phyloP scores from a whole-genome alignment of 2,888 invertebrate genomes.

The Papilio elwesi region DNA sequence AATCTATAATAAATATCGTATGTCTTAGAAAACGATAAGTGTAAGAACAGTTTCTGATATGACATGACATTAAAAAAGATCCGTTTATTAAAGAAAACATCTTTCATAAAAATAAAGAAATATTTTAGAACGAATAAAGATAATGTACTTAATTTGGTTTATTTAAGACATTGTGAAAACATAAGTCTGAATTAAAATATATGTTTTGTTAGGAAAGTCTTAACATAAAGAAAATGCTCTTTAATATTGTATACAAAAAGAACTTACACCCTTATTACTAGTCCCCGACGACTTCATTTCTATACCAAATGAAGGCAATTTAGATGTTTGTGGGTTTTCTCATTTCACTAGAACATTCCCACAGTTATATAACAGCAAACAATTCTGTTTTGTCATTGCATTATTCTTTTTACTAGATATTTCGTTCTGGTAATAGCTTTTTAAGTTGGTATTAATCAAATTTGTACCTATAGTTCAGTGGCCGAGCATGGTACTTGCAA shows the following conservation, averaged over 20 bases:
- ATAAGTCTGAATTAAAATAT: slow-evolving; percentile 1
- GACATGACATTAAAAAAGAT: too few species aligned
- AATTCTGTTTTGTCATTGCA: background rate
- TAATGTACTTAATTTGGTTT: background rate
- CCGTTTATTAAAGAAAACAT: too few species aligned
- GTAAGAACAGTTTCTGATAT: too few species aligned
- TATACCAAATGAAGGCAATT: slow-evolving; percentile 21
- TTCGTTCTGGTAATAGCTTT: too few species aligned
- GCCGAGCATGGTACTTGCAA: too few species aligned
- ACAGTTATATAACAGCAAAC: background rate
- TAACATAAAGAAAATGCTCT: background rate
- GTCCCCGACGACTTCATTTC: slow-evolving; percentile 14
- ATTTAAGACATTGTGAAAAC: background rate
- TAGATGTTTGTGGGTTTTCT: slow-evolving; percentile 7
- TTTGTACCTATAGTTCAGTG: too few species aligned
- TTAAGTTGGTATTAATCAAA: too few species aligned
- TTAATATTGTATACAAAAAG: slow-evolving; percentile 14
- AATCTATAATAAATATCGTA: too few species aligned
- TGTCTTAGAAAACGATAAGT: too few species aligned
- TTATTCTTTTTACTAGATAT: background rate
- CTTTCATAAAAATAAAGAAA: too few species aligned
- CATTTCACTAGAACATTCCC: slow-evolving; percentile 1
- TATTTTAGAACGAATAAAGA: too few species aligned
- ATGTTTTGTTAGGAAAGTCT: background rate
- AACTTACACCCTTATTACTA: background rate